Evolutionary conservation across 2,113 vertebrate species (phyloP), one percentile per base, ranked within the genome.

Genomic region (Platycercus adscitus): DNA sequence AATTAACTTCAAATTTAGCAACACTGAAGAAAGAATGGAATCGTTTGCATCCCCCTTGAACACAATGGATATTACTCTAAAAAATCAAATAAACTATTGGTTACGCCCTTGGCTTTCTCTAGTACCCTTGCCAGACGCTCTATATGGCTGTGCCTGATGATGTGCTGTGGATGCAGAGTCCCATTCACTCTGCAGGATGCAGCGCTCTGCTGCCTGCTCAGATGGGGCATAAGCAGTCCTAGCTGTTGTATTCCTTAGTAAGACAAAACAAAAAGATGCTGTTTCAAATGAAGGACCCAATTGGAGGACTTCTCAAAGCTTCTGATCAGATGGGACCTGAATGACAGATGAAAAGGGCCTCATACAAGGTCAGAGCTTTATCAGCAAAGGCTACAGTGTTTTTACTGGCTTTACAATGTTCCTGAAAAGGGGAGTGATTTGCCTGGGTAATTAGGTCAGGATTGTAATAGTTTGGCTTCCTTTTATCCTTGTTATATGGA

Each of bases 381-480:
- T 83, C 77, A 86, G 81, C 2, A 0, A 64, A 35, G 14, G 29
- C 43, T 80, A 5, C n/a, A 28, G 46, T n/a, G 35, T 44, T 91
- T 86, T 75, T 60, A 73, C 44, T 35, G 81, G 60, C 60, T 92
- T 83, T 72, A 10, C 11, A 11, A 64, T 41, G 29, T 68, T 96
- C 46, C 63, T 85, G 85, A 68, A 86, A 96, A 96, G 33, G 26
- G 23, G 55, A 92, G 71, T 49, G 91, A 86, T 94, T 90, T 96
- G 70, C 82, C 52, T 85, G 86, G 46, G 46, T 96, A 94, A 96
- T 96, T 97, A 96, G 95, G 95, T 90, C 95, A 93, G 66, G 58
- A 63, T 14, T 71, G 60, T 72, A 89, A 93, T 85, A 90, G 82
- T 95, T 93, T 89, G 82, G 49, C 82, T 95, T 89, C 69, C 85